Evolutionary conservation across 1,140 invertebrate species (phyloP).

Genomic region (Calosoma granatense): DNA sequence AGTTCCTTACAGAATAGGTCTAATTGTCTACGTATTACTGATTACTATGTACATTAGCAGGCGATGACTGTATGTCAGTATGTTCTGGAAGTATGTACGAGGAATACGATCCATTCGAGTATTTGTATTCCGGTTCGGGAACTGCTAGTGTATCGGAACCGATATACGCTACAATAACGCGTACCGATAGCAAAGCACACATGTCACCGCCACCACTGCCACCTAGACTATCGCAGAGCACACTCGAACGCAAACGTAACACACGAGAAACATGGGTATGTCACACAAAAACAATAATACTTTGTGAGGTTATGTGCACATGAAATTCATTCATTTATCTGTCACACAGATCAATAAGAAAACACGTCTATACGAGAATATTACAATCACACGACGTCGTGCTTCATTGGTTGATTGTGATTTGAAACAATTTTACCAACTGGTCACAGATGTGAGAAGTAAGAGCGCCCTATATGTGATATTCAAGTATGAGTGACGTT

Average conservation of each 20-base stretch:
- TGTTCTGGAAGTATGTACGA: constrained; percentile 65
- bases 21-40: neutral
- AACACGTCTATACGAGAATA: constrained; percentile 59
- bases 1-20: too few relatives aligned
- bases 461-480: constrained; percentile 29
- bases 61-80: constrained; percentile 41
- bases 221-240: constrained; percentile 44
- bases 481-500: too few relatives aligned
- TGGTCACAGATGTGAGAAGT: constrained; percentile 66
- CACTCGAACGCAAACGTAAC: constrained; percentile 36
- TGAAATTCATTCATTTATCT: too few relatives aligned
- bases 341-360: constrained; percentile 19
- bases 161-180: constrained; percentile 55
- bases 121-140: constrained; percentile 61
- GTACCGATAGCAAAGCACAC: constrained; percentile 52
- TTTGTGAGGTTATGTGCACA: too few relatives aligned
- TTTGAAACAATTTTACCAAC: constrained; percentile 65
- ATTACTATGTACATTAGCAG: constrained; percentile 10
- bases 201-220: constrained; percentile 45
- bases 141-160: constrained; percentile 60
- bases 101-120: constrained; percentile 78
- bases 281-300: too few relatives aligned
- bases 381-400: constrained; percentile 50
- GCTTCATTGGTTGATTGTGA: constrained; percentile 57
- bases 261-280: constrained; percentile 8